A percentile compares a stretch with the other conserved stretches of the same genome.
These are phyloP conservation scores for Drosophila pachea DNA, from an alignment of 1,140 invertebrate species.

Conservation along the genomic window DNA sequence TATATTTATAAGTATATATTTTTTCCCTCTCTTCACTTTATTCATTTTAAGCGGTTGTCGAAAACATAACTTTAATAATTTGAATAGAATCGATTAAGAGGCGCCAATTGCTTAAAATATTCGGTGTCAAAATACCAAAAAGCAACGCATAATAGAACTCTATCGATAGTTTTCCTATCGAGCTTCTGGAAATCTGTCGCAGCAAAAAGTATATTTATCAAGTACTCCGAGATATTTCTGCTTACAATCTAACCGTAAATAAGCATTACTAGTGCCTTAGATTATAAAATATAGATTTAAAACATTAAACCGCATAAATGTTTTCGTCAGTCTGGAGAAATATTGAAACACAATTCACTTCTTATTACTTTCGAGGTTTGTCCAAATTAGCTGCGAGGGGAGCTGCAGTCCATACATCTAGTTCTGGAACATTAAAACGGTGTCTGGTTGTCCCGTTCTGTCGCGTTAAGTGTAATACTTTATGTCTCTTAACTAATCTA, in stretches of 20 bases:
- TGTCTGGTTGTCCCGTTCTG: slow-evolving; percentile 63
- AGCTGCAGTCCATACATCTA: slow-evolving; percentile 34
- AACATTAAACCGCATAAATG: slow-evolving; percentile 40
- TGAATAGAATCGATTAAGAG: not conserved
- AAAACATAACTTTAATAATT: too few species aligned
- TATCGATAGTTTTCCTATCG: slow-evolving; percentile 20
- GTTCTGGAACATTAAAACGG: slow-evolving; percentile 53
- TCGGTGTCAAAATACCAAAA: not conserved
- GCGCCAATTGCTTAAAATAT: not conserved
- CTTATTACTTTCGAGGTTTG: slow-evolving; percentile 71
- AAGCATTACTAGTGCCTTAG: slow-evolving; percentile 23
- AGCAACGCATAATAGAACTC: too few species aligned
- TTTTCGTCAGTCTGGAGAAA: slow-evolving; percentile 57
- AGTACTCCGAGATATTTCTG: slow-evolving; percentile 25
- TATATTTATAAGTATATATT: too few species aligned
- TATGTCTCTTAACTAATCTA: slow-evolving; percentile 34
- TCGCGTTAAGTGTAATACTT: slow-evolving; percentile 68
- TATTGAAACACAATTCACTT: slow-evolving; percentile 56
- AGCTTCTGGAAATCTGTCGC: slow-evolving; percentile 5
- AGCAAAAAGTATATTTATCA: slow-evolving; percentile 1
- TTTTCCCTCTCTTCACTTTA: too few species aligned
- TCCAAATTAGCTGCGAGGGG: slow-evolving; percentile 40
- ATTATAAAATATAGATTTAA: slow-evolving; percentile 10
- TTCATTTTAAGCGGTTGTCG: too few species aligned
- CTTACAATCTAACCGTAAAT: slow-evolving; percentile 35